Evolutionary conservation across 1,140 invertebrate species (phyloP).

Genomic region (Drosophila saltans): DNA sequence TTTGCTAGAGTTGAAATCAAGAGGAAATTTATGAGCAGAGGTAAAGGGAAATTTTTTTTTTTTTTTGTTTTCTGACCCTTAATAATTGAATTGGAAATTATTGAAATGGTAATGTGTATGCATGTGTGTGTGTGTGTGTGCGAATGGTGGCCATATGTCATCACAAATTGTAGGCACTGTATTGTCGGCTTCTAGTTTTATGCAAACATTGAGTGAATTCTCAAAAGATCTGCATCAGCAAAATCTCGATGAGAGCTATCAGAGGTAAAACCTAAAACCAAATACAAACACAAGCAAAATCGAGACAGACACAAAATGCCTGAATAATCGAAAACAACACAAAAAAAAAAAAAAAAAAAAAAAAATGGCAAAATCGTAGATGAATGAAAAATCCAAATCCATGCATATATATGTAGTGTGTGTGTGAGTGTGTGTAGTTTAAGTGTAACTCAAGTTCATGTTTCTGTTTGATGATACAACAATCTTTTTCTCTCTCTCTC

Average conservation of each 20-base stretch:
- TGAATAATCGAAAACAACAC: background rate
- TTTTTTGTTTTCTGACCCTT: background rate
- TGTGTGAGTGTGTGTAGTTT: background rate
- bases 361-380: background rate
- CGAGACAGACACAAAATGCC: background rate
- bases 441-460: constrained; percentile 10
- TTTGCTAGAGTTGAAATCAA: constrained; percentile 50
- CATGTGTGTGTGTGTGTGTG: background rate
- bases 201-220: background rate
- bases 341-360: constrained; percentile 5
- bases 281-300: constrained; percentile 6
- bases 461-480: background rate
- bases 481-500: background rate
- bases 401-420: background rate
- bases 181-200: background rate
- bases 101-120: background rate
- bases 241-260: background rate
- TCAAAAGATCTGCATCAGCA: constrained; percentile 4
- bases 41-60: background rate
- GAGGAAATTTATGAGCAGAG: background rate
- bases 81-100: constrained; percentile 5
- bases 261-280: background rate
- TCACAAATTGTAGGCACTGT: background rate
- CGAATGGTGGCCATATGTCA: background rate
- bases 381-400: background rate